A percentile compares a stretch with the other conserved stretches of the same genome.
phyloP scores from a whole-genome alignment of 1,140 invertebrate species.

The Drosophila erecta region DNA sequence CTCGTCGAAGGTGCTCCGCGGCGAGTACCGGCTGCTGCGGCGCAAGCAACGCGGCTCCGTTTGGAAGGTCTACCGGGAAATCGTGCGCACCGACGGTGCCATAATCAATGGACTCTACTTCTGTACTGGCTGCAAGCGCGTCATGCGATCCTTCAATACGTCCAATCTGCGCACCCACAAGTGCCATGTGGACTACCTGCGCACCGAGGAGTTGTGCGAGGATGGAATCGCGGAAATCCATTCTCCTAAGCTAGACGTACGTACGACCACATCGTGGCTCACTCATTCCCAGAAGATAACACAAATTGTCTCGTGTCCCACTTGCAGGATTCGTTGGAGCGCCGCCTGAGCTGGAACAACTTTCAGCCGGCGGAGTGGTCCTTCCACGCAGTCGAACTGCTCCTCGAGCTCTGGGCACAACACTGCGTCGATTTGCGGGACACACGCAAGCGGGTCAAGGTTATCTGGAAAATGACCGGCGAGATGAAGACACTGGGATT shows the following conservation, averaged over 20 bases:
- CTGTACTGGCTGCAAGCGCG: constrained; percentile 32
- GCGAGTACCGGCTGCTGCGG: constrained; percentile 49
- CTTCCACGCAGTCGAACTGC: constrained; percentile 13
- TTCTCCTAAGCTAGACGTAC: too few species aligned
- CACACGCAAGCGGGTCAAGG: neutral
- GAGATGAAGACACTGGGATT: constrained; percentile 27
- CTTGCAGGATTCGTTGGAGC: neutral
- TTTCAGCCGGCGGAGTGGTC: constrained; percentile 15
- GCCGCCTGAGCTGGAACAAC: neutral
- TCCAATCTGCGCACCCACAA: constrained; percentile 34
- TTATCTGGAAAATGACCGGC: constrained; percentile 40
- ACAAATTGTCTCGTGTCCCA: too few species aligned
- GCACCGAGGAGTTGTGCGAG: too few species aligned
- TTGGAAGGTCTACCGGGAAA: constrained; percentile 62
- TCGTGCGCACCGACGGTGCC: constrained; percentile 47
- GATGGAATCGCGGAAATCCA: too few species aligned
- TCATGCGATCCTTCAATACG: constrained; percentile 2
- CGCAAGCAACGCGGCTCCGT: constrained; percentile 50
- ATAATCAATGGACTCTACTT: constrained; percentile 48
- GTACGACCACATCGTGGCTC: too few species aligned
- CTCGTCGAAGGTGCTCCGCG: constrained; percentile 41
- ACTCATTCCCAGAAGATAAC: too few species aligned
- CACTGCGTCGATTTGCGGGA: constrained; percentile 16
- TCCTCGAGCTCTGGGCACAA: constrained; percentile 37
- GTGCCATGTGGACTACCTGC: constrained; percentile 21